Percentiles rank a stretch among this genome's conserved stretches.
phyloP scores from a whole-genome alignment of 2,797 vertebrate genomes.

The Zenarchopterus dispar region DNA sequence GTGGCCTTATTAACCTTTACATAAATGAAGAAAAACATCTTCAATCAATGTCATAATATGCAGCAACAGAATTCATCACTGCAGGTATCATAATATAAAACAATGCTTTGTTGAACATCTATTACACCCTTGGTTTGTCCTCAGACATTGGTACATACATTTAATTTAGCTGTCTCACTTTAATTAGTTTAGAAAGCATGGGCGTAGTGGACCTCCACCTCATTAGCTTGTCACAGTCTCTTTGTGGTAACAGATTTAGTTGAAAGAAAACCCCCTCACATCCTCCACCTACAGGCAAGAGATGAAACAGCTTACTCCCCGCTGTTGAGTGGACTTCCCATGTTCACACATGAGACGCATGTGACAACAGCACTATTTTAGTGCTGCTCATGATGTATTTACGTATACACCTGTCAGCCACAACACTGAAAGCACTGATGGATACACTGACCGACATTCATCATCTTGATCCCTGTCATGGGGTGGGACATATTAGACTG shows the following conservation, averaged over 20 bases:
- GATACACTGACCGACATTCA: no score
- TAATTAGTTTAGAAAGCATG: constrained; percentile 67
- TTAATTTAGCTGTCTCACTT: constrained; percentile 57
- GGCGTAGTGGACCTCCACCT: constrained; percentile 55
- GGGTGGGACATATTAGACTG: no score
- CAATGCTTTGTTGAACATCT: constrained; percentile 9
- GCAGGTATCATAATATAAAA: constrained; percentile 14
- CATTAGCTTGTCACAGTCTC: constrained; percentile 56
- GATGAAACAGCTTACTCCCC: constrained; percentile 11
- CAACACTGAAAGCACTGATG: no score
- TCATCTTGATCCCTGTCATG: no score
- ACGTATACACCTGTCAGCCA: no score
- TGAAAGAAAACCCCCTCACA: constrained; percentile 23
- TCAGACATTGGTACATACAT: constrained; percentile 47
- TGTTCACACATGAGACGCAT: not conserved
- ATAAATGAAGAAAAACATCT: constrained; percentile 48
- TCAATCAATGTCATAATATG: constrained; percentile 50
- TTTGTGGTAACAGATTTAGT: constrained; percentile 40
- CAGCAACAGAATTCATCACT: constrained; percentile 8
- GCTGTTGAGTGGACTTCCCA: not conserved
- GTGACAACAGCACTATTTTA: no score
- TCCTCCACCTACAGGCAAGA: constrained; percentile 25
- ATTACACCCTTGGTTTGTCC: constrained; percentile 40
- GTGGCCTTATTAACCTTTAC: constrained; percentile 26
- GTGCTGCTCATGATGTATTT: no score